Evolutionary conservation across 2,888 invertebrate genomes (phyloP), one percentile per base, ranked within the genome.

Genomic region (Athalia cordata): DNA sequence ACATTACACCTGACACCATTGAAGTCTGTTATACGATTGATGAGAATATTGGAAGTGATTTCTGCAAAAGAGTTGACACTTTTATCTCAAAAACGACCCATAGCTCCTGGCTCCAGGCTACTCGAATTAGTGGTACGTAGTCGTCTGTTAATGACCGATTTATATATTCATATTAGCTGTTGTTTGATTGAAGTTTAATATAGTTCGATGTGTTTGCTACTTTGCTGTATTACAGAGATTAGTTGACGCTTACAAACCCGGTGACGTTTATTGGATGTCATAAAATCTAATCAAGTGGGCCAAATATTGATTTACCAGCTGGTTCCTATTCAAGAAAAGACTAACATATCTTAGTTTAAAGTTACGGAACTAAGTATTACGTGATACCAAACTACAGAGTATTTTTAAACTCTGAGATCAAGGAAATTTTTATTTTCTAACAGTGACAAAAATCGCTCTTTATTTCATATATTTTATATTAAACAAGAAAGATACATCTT

Each of bases 1-100:
- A 47, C 5, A 6, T 67, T 83, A 77, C 66, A 80, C 61, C 77
- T 88, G 11, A 80, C 84, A 4, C 82, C 85, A 3, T 62, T 88
- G 5, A 84, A 81, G 52, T 75, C 61, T 8, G 74, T 77, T 1
- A n/a, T 86, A 1, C 78, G 74, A 75, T 67, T 85, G 50, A 78
- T 88, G 47, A 66, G 45, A 1, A 82, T 82, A 50, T 64, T 87
- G 29, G 77, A 75, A 50, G 47, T 82, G 13, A 50, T 81, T 47
- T 59, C 81, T 43, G 78, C 5, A 57, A 80, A 77, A 52, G 79
- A 79, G 70, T 79, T 81, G 64, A 62, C 59, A 61, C 77, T 6
- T 9, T 62, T n/a, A n/a, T 6, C 5, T 49, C 4, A 2, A 52
- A 9, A 75, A 52, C 61, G 29, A 64, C 29, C 9, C 15, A 4